Percentiles rank a stretch among this genome's conserved stretches.
Evolutionary conservation across 2,113 vertebrate genomes (phyloP).

Genomic region (Oenanthe melanoleuca): DNA sequence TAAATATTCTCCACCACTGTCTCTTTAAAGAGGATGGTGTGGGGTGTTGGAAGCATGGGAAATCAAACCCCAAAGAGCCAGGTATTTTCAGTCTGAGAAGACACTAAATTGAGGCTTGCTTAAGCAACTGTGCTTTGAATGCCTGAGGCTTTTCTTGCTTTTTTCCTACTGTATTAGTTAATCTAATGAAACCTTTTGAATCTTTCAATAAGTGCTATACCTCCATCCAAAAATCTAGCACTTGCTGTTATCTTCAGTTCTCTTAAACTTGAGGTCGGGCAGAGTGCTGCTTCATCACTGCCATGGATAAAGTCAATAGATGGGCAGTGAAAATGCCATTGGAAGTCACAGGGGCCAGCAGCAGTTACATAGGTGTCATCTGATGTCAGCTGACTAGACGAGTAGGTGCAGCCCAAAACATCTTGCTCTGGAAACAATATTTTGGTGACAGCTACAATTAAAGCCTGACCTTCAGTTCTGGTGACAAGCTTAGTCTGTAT

Average conservation of each 20-base stretch:
- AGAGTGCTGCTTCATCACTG: background rate
- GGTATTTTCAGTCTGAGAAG: rapidly evolving
- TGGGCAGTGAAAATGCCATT: rapidly evolving
- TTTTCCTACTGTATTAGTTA: background rate
- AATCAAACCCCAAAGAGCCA: background rate
- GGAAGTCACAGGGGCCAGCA: background rate
- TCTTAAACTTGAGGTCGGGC: background rate
- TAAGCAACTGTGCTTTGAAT: background rate
- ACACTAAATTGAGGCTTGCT: rapidly evolving
- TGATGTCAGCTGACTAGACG: background rate
- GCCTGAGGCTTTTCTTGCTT: background rate
- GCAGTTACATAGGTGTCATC: rapidly evolving
- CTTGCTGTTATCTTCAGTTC: background rate
- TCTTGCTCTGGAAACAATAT: background rate
- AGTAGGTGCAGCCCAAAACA: background rate
- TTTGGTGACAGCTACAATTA: background rate
- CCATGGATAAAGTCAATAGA: background rate
- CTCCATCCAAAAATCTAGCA: background rate
- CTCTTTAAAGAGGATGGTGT: too few relatives aligned
- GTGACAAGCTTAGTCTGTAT: rapidly evolving
- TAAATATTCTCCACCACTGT: rapidly evolving
- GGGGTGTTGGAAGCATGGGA: rapidly evolving
- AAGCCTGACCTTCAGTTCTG: background rate
- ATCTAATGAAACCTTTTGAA: background rate
- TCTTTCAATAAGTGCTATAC: background rate